phyloP scores from a whole-genome alignment of 2,888 invertebrate genomes.

The Harpagoxenus sublaevis region DNA sequence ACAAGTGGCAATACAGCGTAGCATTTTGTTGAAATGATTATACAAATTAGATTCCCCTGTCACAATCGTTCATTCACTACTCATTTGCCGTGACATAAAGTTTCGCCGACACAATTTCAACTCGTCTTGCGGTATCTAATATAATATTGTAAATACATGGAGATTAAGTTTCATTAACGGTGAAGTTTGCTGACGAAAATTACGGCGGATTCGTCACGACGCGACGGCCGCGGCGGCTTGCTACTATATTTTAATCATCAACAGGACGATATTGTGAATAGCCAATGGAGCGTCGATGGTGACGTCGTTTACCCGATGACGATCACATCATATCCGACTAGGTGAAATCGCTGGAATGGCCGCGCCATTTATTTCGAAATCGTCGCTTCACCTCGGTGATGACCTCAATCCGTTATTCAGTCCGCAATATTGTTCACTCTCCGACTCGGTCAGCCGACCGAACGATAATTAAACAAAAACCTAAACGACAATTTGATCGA shows the following conservation, averaged over 20 bases:
- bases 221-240: neutral
- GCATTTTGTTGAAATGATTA: neutral
- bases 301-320: constrained; percentile 25
- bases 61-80: neutral
- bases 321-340: constrained; percentile 12
- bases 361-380: constrained; percentile 38
- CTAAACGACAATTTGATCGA: neutral
- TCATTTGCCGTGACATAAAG: neutral
- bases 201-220: neutral
- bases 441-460: neutral
- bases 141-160: neutral
- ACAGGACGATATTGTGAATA: constrained; percentile 12
- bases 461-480: constrained; percentile 9
- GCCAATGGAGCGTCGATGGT: constrained; percentile 21
- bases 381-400: neutral
- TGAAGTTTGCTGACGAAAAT: neutral
- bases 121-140: neutral
- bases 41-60: neutral
- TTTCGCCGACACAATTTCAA: neutral
- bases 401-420: constrained; percentile 11
- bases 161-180: constrained; percentile 11
- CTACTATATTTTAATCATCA: constrained; percentile 13
- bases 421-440: constrained; percentile 1
- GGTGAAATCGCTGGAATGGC: constrained; percentile 22
- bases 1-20: neutral